These are phyloP conservation scores for Leucophenga varia DNA, from an alignment of 1,140 invertebrate species.

Conservation along the genomic window DNA sequence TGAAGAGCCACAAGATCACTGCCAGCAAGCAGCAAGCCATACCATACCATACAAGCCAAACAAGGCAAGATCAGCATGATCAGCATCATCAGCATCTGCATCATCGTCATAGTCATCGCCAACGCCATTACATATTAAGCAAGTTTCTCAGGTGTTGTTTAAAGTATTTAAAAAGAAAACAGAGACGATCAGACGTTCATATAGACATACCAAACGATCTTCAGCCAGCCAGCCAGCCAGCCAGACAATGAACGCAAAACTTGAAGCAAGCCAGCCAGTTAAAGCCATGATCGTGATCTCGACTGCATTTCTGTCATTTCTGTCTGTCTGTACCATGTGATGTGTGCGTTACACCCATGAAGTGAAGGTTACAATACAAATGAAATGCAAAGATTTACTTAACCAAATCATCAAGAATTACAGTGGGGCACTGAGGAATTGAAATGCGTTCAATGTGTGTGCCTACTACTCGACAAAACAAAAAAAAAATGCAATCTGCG, in stretches of 20 bases:
- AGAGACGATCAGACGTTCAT: slow-evolving; percentile 30
- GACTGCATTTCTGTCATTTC: too few relatives aligned
- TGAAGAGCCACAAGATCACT: slow-evolving; percentile 5
- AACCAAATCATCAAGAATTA: slow-evolving; percentile 53
- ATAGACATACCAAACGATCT: slow-evolving; percentile 23
- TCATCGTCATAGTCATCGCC: slow-evolving; percentile 17
- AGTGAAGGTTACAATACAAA: too few relatives aligned
- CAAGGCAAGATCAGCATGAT: too few relatives aligned
- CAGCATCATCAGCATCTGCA: slow-evolving; percentile 6
- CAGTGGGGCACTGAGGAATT: slow-evolving; percentile 31
- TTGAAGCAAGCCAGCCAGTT: slow-evolving; percentile 47
- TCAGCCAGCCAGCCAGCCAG: too few relatives aligned
- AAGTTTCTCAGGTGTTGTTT: slow-evolving; percentile 54
- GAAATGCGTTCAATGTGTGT: too few relatives aligned
- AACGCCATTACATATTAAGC: slow-evolving; percentile 36
- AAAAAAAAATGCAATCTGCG: too few relatives aligned
- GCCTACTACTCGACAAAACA: too few relatives aligned
- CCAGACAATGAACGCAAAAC: too few relatives aligned
- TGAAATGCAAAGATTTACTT: slow-evolving; percentile 41
- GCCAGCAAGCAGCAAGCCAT: slow-evolving; percentile 7
- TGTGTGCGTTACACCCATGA: too few relatives aligned
- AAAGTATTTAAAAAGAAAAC: slow-evolving; percentile 55
- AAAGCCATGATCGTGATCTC: slow-evolving; percentile 53
- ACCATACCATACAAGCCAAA: too few relatives aligned
- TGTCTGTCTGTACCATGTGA: too few relatives aligned